Percentiles rank a stretch among this genome's conserved stretches.
Conservation (phyloP, 1,140 invertebrate genomes). For the Lepidurus couesii region DNA sequence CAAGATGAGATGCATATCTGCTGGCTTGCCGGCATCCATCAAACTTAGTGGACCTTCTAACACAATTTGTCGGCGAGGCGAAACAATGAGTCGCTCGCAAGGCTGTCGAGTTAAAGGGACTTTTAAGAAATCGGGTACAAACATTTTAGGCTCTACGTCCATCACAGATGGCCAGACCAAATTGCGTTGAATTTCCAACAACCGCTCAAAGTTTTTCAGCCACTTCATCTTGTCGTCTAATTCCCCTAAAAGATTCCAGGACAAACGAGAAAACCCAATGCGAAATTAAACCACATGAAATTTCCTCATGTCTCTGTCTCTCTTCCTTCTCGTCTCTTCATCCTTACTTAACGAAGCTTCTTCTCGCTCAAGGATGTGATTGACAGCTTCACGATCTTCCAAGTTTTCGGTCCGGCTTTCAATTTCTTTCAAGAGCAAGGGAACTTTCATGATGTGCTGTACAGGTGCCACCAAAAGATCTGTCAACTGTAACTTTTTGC, state of each 20-base stretch:
- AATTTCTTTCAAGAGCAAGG: slow-evolving; percentile 59
- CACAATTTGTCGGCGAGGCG: slow-evolving; percentile 56
- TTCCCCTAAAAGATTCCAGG: slow-evolving; percentile 48
- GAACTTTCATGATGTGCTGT: slow-evolving; percentile 64
- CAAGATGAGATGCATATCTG: slow-evolving; percentile 59
- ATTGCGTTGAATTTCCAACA: slow-evolving; percentile 62
- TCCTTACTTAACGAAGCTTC: slow-evolving; percentile 58
- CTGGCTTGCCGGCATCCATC: slow-evolving; percentile 53
- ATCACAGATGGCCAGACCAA: slow-evolving; percentile 61
- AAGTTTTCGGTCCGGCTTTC: slow-evolving; percentile 52
- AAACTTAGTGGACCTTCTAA: slow-evolving; percentile 57
- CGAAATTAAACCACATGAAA: not conserved
- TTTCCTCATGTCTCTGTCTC: not conserved
- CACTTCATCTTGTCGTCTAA: slow-evolving; percentile 67
- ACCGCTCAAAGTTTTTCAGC: slow-evolving; percentile 64
- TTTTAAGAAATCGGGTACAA: slow-evolving; percentile 55
- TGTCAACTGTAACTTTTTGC: slow-evolving; percentile 59
- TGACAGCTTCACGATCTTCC: slow-evolving; percentile 51
- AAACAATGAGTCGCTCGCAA: slow-evolving; percentile 61
- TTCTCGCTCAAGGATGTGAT: slow-evolving; percentile 56
- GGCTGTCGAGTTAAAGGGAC: slow-evolving; percentile 56
- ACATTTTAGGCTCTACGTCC: slow-evolving; percentile 59
- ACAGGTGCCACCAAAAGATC: slow-evolving; percentile 62
- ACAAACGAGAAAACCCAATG: slow-evolving; percentile 16
- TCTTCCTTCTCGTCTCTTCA: not conserved